Conservation (phyloP, 2,797 vertebrate species). For the Aplochiton taeniatus region DNA sequence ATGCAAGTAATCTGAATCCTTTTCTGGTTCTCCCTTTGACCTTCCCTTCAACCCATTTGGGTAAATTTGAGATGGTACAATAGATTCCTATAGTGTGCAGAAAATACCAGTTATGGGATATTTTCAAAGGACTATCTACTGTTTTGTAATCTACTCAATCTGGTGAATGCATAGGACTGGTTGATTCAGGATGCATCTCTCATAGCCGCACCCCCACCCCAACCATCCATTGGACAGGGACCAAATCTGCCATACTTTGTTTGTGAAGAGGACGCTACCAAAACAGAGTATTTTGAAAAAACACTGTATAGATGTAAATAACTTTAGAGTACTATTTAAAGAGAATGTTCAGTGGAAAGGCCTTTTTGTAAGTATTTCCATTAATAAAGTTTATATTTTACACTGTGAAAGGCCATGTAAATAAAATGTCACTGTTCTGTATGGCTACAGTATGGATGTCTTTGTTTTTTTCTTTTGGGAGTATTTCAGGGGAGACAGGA, state of each 20-base stretch:
- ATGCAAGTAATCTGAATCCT: no score
- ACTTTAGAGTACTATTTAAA: conserved; percentile 98
- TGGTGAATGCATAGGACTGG: conserved; percentile 1
- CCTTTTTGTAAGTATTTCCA: conserved; percentile 95
- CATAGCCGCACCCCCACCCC: conserved; percentile 44
- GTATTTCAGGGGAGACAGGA: background rate
- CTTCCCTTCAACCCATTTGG: no score
- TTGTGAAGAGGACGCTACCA: conserved; percentile 77
- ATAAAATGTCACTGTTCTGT: conserved; percentile 70
- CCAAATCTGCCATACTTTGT: conserved; percentile 77
- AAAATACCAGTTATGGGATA: no score
- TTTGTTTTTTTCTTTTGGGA: conserved; percentile 8
- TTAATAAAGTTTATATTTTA: conserved; percentile 99
- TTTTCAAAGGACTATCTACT: no score
- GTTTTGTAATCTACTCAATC: no score
- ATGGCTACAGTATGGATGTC: conserved; percentile 33
- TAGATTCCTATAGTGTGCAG: no score
- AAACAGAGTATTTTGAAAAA: conserved; percentile 92
- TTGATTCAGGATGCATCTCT: conserved; percentile 53
- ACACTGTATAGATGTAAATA: conserved; percentile 98
- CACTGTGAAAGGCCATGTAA: conserved; percentile 81
- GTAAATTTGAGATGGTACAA: no score
- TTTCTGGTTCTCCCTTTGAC: no score
- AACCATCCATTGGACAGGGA: conserved; percentile 64
- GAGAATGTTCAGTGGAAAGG: conserved; percentile 75